Base-by-base conservation (phyloP, 2,113 vertebrate genomes). In the Channa argus region DNA sequence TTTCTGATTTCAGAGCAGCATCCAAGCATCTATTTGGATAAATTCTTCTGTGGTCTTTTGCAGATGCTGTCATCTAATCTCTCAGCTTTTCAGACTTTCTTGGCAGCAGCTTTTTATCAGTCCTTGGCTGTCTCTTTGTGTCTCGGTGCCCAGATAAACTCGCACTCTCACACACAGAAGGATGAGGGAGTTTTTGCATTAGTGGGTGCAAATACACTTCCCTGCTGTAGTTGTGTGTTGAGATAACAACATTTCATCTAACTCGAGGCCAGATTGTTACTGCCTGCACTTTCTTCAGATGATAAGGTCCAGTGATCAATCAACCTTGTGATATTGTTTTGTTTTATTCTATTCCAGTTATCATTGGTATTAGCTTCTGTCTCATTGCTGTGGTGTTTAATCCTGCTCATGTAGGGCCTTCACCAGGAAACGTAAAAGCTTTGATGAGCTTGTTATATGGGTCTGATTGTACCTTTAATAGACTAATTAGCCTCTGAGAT, bases 1-100 rank as follows among this genome's bases (percentile, higher is more conserved):
- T 68, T 83, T 85, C 71, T 80, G 34, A 74, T 78, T 82, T 69
- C 8, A 3, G 37, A 51, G 3, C 49, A 68, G 39, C 65, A 74
- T 62, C 65, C 52, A 41, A 64, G 63, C 41, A 44, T 77, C 56
- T 77, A 51, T 79, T 83, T 77, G 73, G 70, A 70, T 84, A 54
- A 72, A 80, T 60, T 64, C 76, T 59, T 86, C 73, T 13, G 4
- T 44, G 72, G 59, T 83, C 63, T 80, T 83, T 79, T 83, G 72
- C 77, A 84, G 83, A 82, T 82, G 80, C 80, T 84, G 77, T 79
- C 82, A 67, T 74, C 78, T 84, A 82, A 87, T 89, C 80, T 81
- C 47, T 59, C 50, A 34, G 68, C 51, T 78, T 86, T 84, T 72
- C 60, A 77, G 63, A 75, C 60, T 78, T 81, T 66, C 55, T 78